Percentiles rank a stretch among this genome's conserved stretches.
These are phyloP conservation scores for Synergus itoensis DNA, from an alignment of 2,888 invertebrate genomes.

Conservation along the genomic window DNA sequence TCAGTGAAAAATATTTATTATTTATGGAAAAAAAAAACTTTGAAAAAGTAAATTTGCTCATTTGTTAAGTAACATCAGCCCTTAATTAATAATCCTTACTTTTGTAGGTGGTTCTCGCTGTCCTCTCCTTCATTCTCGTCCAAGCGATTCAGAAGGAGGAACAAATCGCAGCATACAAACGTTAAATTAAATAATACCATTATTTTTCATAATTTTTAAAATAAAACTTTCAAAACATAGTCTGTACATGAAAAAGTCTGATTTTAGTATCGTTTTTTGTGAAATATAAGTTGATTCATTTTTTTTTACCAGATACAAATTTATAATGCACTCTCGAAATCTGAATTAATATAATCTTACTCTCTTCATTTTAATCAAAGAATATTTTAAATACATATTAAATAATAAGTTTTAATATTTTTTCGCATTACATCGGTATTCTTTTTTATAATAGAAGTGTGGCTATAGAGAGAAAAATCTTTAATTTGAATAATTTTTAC, in stretches of 20 bases:
- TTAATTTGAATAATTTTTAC: no score
- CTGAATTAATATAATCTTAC: no score
- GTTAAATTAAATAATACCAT: slow-evolving; percentile 50
- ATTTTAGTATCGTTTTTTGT: background rate
- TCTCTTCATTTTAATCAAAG: no score
- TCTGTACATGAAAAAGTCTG: background rate
- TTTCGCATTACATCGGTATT: no score
- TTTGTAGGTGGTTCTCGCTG: slow-evolving; percentile 84
- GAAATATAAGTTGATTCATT: background rate
- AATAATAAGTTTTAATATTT: no score
- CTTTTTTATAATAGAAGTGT: no score
- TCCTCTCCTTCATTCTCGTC: slow-evolving; percentile 84
- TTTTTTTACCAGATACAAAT: background rate
- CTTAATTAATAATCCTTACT: slow-evolving; percentile 20
- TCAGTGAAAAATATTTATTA: no score
- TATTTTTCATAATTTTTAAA: background rate
- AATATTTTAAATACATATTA: no score
- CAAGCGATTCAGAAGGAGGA: slow-evolving; percentile 89
- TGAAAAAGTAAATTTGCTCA: no score
- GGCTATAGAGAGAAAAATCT: no score
- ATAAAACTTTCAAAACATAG: background rate
- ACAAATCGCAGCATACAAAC: slow-evolving; percentile 81
- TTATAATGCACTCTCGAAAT: background rate
- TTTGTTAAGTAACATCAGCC: background rate
- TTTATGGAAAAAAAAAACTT: no score